Evolutionary conservation across 1,140 invertebrate species (phyloP).

Genomic region (Oncopodura yosiiana): DNA sequence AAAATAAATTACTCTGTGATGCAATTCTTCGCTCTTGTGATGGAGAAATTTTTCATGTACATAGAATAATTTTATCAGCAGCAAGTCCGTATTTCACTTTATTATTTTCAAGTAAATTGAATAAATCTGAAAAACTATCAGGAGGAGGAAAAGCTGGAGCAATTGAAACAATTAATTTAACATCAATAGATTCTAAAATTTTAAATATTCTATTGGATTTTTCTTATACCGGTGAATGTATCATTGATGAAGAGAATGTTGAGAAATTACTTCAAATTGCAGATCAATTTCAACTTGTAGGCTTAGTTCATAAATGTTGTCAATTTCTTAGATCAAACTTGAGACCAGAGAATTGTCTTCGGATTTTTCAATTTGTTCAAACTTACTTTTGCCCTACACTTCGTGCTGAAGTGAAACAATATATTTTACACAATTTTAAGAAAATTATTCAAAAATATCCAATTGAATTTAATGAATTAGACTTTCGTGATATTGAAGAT

Average conservation of each 20-base stretch:
- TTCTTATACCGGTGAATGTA: conserved; percentile 54
- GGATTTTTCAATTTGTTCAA: conserved; percentile 59
- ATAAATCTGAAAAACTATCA: conserved; percentile 45
- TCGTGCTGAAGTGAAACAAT: conserved; percentile 45
- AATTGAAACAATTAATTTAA: no score
- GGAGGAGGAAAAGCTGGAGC: conserved; percentile 45
- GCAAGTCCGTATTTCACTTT: conserved; percentile 58
- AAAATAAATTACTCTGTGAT: conserved; percentile 50
- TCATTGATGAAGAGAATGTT: conserved; percentile 50
- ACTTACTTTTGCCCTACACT: conserved; percentile 55
- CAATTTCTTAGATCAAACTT: conserved; percentile 46
- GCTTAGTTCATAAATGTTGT: conserved; percentile 55
- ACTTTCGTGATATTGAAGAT: conserved; percentile 46
- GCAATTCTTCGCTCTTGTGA: conserved; percentile 49
- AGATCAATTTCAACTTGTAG: conserved; percentile 54
- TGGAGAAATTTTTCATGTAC: conserved; percentile 51
- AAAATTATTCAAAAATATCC: conserved; percentile 37
- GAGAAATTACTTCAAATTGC: conserved; percentile 50
- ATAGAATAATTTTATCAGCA: conserved; percentile 54
- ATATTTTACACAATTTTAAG: conserved; percentile 38
- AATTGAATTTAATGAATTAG: conserved; percentile 45
- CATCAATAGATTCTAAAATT: conserved; percentile 37
- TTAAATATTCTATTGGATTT: conserved; percentile 52
- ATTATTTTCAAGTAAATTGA: conserved; percentile 53
- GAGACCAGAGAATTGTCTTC: conserved; percentile 52